Evolutionary conservation across 2,797 vertebrate genomes (phyloP).

Genomic region (Coccyzus lansbergi): DNA sequence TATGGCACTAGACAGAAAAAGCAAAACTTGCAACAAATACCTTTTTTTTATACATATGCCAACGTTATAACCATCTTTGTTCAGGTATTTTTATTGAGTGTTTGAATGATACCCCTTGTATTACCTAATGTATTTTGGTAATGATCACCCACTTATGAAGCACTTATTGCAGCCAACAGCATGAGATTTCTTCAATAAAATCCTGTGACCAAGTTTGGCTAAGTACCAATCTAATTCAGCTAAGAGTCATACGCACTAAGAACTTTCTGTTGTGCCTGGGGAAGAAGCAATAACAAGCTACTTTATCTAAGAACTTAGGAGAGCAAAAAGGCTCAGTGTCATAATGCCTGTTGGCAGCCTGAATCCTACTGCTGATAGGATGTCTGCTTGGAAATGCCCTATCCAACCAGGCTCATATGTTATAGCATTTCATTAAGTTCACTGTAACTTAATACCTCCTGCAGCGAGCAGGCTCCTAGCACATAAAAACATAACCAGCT

Average conservation of each 20-base stretch:
- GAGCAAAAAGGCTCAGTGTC: background rate
- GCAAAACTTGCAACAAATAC: background rate
- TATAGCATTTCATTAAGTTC: conserved; percentile 26
- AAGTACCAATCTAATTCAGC: conserved; percentile 4
- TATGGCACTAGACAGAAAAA: background rate
- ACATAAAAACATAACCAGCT: background rate
- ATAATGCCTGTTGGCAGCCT: background rate
- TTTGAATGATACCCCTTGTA: background rate
- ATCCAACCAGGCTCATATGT: background rate
- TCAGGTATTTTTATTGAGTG: background rate
- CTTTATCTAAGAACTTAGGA: background rate
- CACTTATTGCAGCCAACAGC: background rate
- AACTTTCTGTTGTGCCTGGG: background rate
- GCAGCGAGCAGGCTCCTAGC: background rate
- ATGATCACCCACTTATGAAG: background rate
- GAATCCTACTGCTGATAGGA: background rate
- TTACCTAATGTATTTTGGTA: background rate
- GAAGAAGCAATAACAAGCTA: background rate
- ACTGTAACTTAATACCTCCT: background rate
- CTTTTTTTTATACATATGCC: background rate
- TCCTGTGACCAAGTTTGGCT: background rate
- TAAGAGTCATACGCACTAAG: background rate
- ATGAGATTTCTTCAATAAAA: background rate
- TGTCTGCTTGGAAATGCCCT: background rate
- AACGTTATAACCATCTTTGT: background rate